These are phyloP conservation scores for Chesias legatella DNA, from an alignment of 2,888 invertebrate species.

Conservation along the genomic window DNA sequence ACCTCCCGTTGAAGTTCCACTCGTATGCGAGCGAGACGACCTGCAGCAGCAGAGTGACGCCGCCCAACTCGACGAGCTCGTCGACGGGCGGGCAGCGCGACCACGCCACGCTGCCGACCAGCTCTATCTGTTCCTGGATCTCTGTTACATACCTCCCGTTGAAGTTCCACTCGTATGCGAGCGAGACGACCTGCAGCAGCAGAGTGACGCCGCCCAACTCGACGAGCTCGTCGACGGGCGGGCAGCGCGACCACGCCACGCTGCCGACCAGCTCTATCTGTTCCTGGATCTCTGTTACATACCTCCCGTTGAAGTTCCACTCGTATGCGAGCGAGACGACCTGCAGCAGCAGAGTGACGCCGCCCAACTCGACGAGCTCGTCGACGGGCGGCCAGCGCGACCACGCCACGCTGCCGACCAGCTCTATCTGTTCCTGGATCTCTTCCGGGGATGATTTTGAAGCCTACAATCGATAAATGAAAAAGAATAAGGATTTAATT, in stretches of 20 bases:
- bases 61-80: constrained; percentile 62
- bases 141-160: constrained; percentile 88
- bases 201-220: constrained; percentile 84
- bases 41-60: constrained; percentile 88
- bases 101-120: too few relatives aligned
- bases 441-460: constrained; percentile 87
- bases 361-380: constrained; percentile 90
- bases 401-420: constrained; percentile 86
- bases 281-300: constrained; percentile 86
- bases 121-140: constrained; percentile 92
- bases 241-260: too few relatives aligned
- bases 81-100: too few relatives aligned
- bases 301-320: constrained; percentile 94
- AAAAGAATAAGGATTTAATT: too few relatives aligned
- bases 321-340: constrained; percentile 94
- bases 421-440: constrained; percentile 91
- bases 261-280: constrained; percentile 84
- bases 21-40: constrained; percentile 94
- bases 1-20: constrained; percentile 94
- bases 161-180: constrained; percentile 95
- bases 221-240: not conserved
- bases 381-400: constrained; percentile 93
- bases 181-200: constrained; percentile 91
- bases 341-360: constrained; percentile 88
- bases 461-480: constrained; percentile 56